Evolutionary conservation across 2,888 invertebrate species (phyloP).

Genomic region (Rutpela maculata): DNA sequence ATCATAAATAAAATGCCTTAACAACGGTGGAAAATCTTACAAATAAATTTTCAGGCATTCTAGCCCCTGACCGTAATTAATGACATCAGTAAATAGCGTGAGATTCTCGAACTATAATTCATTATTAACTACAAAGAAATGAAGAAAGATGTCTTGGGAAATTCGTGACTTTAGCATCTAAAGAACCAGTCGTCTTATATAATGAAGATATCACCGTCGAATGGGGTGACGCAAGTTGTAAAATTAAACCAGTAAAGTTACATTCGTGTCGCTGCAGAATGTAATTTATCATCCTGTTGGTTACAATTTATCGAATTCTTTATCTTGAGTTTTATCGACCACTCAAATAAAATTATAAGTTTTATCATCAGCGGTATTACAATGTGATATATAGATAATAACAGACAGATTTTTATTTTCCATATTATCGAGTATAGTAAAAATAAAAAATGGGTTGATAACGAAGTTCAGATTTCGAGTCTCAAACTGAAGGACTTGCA

Average conservation of each 20-base stretch:
- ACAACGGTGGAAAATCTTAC: slow-evolving; percentile 20
- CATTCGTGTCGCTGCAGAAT: not conserved
- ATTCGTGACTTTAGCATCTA: slow-evolving; percentile 28
- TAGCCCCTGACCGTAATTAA: slow-evolving; percentile 20
- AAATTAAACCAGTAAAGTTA: not conserved
- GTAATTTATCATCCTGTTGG: too few relatives aligned
- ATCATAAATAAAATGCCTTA: slow-evolving; percentile 26
- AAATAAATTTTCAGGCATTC: slow-evolving; percentile 32
- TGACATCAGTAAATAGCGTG: slow-evolving; percentile 34
- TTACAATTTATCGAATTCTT: too few relatives aligned
- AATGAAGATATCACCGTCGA: not conserved
- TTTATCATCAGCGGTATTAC: too few relatives aligned
- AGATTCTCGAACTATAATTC: slow-evolving; percentile 25
- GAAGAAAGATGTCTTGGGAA: slow-evolving; percentile 33
- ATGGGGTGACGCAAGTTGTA: slow-evolving; percentile 2
- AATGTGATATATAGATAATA: too few relatives aligned
- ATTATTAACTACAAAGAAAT: slow-evolving; percentile 32
- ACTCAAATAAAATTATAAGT: too few relatives aligned
- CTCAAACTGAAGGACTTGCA: too few relatives aligned
- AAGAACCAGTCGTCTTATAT: slow-evolving; percentile 8
- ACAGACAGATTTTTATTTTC: too few relatives aligned
- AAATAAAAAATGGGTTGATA: too few relatives aligned
- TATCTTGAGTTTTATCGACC: too few relatives aligned
- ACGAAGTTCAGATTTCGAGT: too few relatives aligned
- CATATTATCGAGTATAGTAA: too few relatives aligned